Evolutionary conservation across 2,113 vertebrate genomes (phyloP).

Genomic region (Sorex fumeus): DNA sequence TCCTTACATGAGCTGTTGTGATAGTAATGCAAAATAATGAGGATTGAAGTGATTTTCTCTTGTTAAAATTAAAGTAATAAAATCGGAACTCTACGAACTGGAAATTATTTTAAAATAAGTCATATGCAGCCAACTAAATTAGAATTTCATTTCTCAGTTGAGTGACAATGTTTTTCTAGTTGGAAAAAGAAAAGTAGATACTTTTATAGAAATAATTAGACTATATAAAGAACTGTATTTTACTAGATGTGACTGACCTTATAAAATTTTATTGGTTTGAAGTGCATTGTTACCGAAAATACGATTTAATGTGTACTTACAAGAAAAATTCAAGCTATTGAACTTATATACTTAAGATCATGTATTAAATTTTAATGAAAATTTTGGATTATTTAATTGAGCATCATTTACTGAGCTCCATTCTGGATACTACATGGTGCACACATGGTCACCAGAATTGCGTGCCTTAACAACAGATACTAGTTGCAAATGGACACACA

Average conservation of each 20-base stretch:
- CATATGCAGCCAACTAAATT: not conserved
- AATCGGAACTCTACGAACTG: not conserved
- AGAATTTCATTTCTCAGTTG: not conserved
- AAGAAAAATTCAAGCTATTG: not conserved
- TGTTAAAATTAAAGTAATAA: not conserved
- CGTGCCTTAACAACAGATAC: not conserved
- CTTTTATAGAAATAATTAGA: not conserved
- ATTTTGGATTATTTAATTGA: not conserved
- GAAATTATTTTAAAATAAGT: not conserved
- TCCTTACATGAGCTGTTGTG: not conserved
- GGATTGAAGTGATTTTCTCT: slow-evolving; percentile 7
- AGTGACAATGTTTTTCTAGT: not conserved
- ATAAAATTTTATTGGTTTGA: not conserved
- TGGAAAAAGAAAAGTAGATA: not conserved
- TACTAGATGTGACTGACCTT: not conserved
- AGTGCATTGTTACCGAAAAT: not conserved
- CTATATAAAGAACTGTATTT: not conserved
- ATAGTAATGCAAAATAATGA: not conserved
- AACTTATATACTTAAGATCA: not conserved
- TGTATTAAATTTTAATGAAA: not conserved
- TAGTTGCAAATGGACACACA: not conserved
- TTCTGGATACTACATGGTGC: not conserved
- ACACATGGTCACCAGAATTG: not conserved
- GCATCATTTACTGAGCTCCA: not conserved
- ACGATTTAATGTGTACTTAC: not conserved